These are phyloP conservation scores for Bembecia ichneumoniformis DNA, from an alignment of 2,888 invertebrate genomes.

Conservation along the genomic window DNA sequence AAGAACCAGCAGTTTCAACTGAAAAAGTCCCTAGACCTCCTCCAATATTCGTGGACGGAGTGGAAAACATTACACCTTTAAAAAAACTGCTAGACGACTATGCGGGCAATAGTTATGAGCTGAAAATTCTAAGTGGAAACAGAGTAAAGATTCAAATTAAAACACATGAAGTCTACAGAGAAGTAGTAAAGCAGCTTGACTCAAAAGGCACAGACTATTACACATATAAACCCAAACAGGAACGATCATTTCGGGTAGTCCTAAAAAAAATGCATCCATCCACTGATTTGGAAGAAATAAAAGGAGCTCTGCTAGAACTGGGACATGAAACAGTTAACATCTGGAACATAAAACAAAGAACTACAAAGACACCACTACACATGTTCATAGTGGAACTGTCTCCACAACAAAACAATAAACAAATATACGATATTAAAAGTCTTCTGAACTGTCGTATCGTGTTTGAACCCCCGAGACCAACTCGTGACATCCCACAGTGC, in stretches of 20 bases:
- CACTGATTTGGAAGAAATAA: conserved; percentile 8
- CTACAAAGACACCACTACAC: conserved; percentile 3
- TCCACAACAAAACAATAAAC: not conserved
- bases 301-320: conserved; percentile 2
- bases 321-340: conserved; percentile 4
- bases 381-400: conserved; percentile 2
- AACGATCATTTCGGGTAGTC: conserved; percentile 6
- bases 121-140: conserved; percentile 1
- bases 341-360: conserved; percentile 7
- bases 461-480: conserved; percentile 14
- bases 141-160: conserved; percentile 5
- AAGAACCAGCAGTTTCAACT: not conserved
- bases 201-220: conserved; percentile 9
- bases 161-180: conserved; percentile 3
- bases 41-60: not conserved
- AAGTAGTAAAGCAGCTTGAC: conserved; percentile 4
- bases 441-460: not conserved
- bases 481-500: conserved; percentile 13
- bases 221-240: conserved; percentile 10
- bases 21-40: not conserved
- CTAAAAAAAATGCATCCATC: conserved; percentile 10
- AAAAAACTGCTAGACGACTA: not conserved
- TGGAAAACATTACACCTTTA: conserved; percentile 1
- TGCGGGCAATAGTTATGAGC: not conserved
- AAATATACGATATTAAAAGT: not conserved